Percentiles rank a stretch among this genome's conserved stretches.
phyloP scores from a whole-genome alignment of 2,888 invertebrate species.

The Nomada fucata region DNA sequence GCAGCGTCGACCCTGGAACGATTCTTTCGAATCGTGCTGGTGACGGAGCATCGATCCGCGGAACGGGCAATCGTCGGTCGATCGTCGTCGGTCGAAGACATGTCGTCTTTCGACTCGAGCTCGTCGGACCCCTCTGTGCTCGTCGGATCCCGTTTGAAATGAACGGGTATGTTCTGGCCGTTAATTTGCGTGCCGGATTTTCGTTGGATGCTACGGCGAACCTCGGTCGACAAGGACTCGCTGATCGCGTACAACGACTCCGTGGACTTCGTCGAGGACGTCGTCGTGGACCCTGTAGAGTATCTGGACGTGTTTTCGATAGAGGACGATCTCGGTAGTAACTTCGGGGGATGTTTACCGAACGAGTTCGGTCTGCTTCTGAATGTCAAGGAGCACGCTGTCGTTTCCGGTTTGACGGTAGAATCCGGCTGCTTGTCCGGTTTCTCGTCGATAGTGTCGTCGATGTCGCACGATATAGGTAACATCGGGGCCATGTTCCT shows the following conservation, averaged over 20 bases:
- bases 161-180: conserved; percentile 1
- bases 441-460: conserved; percentile 66
- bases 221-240: conserved; percentile 68
- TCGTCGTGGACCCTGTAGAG: conserved; percentile 78
- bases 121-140: conserved; percentile 52
- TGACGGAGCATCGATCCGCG: conserved; percentile 58
- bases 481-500: conserved; percentile 80
- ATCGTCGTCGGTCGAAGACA: conserved; percentile 67
- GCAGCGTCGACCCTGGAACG: conserved; percentile 65
- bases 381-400: background rate
- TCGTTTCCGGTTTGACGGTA: background rate
- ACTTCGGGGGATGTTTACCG: conserved; percentile 76
- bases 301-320: conserved; percentile 77
- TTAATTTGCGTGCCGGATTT: background rate
- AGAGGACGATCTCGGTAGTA: conserved; percentile 77
- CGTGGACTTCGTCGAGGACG: conserved; percentile 79
- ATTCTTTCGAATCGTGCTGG: conserved; percentile 72
- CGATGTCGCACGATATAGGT: conserved; percentile 76
- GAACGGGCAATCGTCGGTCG: conserved; percentile 40
- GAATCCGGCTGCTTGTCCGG: conserved; percentile 36
- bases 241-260: conserved; percentile 79
- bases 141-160: conserved; percentile 18
- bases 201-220: conserved; percentile 7
- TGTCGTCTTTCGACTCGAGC: conserved; percentile 59
- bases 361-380: conserved; percentile 73